phyloP scores from a whole-genome alignment of 2,797 vertebrate genomes.

The Bradypus variegatus region DNA sequence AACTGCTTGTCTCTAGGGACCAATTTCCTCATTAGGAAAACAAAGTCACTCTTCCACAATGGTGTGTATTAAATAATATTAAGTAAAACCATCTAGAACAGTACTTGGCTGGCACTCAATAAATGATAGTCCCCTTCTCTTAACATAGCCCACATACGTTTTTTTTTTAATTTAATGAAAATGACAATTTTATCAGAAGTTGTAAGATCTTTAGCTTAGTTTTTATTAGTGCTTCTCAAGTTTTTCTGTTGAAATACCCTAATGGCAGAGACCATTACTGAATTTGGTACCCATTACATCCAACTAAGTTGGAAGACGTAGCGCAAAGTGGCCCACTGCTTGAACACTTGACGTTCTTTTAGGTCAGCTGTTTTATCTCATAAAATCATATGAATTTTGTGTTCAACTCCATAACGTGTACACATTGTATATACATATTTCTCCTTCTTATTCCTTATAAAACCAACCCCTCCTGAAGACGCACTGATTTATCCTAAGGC shows the following conservation, averaged over 20 bases:
- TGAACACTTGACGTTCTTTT: rapidly evolving
- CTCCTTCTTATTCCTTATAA: not conserved
- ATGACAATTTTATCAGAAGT: too few relatives aligned
- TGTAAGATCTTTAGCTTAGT: not conserved
- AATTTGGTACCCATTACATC: too few relatives aligned
- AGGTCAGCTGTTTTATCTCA: too few relatives aligned
- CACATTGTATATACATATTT: rapidly evolving
- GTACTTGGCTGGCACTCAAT: rapidly evolving
- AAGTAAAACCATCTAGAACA: not conserved
- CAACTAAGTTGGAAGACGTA: not conserved
- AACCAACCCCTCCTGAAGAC: not conserved
- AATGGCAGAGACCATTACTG: not conserved
- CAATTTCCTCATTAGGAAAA: not conserved
- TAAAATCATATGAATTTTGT: rapidly evolving
- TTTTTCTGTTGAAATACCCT: not conserved
- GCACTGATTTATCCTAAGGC: not conserved
- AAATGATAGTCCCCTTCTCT: too few relatives aligned
- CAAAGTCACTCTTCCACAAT: not conserved
- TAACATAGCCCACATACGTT: not conserved
- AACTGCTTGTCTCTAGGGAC: rapidly evolving
- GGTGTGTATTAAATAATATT: rapidly evolving
- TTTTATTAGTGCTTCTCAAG: not conserved
- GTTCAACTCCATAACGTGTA: not conserved
- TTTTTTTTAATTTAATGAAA: not conserved
- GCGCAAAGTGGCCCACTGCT: not conserved